These are phyloP conservation scores for Drosophila repleta DNA, from an alignment of 1,140 invertebrate genomes.

Conservation along the genomic window DNA sequence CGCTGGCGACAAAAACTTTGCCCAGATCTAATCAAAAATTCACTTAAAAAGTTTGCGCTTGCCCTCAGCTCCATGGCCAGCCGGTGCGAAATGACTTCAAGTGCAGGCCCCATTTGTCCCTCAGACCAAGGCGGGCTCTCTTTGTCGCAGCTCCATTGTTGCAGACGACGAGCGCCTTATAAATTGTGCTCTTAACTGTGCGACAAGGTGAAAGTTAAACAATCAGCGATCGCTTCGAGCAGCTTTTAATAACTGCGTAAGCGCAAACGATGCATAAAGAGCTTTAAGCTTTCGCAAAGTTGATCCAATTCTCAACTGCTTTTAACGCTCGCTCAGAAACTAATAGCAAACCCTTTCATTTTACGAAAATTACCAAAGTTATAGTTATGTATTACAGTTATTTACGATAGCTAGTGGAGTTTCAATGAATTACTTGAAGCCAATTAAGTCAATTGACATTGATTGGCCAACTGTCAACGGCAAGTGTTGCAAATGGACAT, in stretches of 20 bases:
- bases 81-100: constrained; percentile 60
- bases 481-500: constrained; percentile 37
- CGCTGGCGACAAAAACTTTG: constrained; percentile 73
- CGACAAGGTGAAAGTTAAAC: constrained; percentile 31
- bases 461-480: constrained; percentile 9
- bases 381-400: too few species aligned
- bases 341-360: too few species aligned
- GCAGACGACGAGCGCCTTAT: constrained; percentile 22
- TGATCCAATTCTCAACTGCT: neutral
- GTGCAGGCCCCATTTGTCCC: constrained; percentile 34
- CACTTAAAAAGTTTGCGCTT: constrained; percentile 79
- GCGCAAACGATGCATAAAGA: neutral
- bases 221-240: constrained; percentile 19
- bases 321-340: neutral
- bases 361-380: too few species aligned
- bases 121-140: constrained; percentile 9
- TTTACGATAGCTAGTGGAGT: too few species aligned
- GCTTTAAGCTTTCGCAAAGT: neutral
- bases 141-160: constrained; percentile 65
- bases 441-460: neutral
- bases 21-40: constrained; percentile 81
- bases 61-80: constrained; percentile 44
- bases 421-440: too few species aligned
- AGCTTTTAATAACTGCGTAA: neutral
- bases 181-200: constrained; percentile 22